phyloP scores from a whole-genome alignment of 2,797 vertebrate species.

The Ptychadena robeensis region DNA sequence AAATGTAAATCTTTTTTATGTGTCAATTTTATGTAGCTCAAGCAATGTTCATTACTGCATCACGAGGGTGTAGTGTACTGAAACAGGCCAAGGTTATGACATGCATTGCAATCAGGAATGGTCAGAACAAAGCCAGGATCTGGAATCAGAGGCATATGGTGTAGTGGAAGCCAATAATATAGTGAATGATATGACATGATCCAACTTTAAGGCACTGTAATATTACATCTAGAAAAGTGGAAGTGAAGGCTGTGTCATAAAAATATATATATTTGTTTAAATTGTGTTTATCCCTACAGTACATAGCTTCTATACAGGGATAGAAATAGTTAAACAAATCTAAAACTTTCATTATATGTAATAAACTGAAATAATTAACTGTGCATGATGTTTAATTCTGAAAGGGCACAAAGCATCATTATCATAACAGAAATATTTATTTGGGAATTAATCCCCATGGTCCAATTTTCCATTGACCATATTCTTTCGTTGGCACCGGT shows the following conservation, averaged over 20 bases:
- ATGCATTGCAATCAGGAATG: no score
- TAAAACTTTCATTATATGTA: not conserved
- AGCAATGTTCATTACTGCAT: no score
- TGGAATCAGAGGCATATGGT: no score
- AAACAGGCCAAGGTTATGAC: no score
- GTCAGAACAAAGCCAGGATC: no score
- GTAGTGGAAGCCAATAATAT: no score
- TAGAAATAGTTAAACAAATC: not conserved
- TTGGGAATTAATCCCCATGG: conserved; percentile 23
- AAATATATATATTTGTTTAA: not conserved
- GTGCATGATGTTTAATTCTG: conserved; percentile 6
- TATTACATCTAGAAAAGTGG: not conserved
- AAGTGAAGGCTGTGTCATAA: not conserved
- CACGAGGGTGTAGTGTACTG: no score
- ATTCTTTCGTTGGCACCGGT: conserved; percentile 24
- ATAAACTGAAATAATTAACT: not conserved
- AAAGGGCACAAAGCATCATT: conserved; percentile 17
- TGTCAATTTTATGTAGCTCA: no score
- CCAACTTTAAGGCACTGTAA: not conserved
- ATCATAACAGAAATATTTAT: conserved; percentile 21
- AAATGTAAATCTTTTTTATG: no score
- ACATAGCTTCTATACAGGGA: not conserved
- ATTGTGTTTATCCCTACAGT: not conserved
- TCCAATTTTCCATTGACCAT: conserved; percentile 45
- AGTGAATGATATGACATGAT: no score